phyloP scores from a whole-genome alignment of 2,113 vertebrate species.

The Bucco capensis region DNA sequence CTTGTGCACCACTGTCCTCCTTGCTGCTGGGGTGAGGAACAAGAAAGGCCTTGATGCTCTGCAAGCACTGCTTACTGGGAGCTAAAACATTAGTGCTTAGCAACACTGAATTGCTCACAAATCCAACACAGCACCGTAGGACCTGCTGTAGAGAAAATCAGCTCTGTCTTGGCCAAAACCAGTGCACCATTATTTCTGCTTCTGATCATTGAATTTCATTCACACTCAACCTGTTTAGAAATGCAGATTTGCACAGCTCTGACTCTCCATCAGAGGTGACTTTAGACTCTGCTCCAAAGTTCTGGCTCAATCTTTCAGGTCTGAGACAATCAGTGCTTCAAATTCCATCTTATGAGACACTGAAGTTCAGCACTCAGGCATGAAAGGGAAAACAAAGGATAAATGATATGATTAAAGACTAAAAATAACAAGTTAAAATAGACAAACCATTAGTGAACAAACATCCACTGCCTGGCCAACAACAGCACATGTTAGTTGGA shows the following conservation, averaged over 20 bases:
- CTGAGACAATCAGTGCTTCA: neutral
- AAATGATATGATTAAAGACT: neutral
- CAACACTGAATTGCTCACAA: neutral
- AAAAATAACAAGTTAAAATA: neutral
- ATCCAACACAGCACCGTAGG: accelerated
- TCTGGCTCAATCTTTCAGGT: neutral
- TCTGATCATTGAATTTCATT: neutral
- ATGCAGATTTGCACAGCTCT: neutral
- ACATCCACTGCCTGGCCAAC: neutral
- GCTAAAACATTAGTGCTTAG: neutral
- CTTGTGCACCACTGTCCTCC: neutral
- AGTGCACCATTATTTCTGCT: neutral
- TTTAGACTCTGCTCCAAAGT: neutral
- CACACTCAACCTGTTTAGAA: neutral
- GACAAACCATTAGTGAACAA: neutral
- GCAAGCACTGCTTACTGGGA: neutral
- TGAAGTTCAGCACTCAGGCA: neutral
- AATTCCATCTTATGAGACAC: neutral
- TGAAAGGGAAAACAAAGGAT: neutral
- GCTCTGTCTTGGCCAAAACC: neutral
- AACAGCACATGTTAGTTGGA: neutral
- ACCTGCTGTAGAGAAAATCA: neutral
- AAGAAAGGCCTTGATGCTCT: neutral
- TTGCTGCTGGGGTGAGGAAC: accelerated
- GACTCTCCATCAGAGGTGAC: neutral